Evolutionary conservation across 2,113 vertebrate genomes (phyloP), one percentile per base, ranked within the genome.

Genomic region (Varanus salvator): DNA sequence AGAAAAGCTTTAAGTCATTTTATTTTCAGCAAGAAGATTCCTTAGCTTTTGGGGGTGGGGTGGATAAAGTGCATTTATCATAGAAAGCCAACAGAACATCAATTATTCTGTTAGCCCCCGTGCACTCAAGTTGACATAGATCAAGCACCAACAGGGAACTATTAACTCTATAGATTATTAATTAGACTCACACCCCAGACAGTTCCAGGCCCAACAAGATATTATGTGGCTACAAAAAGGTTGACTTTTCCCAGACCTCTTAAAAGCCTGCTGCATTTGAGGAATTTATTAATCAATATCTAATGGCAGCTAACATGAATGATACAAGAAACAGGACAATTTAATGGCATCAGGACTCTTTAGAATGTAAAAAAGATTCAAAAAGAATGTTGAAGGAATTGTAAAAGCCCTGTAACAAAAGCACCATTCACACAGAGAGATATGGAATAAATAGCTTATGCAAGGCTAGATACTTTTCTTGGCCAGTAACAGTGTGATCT

Each of bases 81-180:
- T 57, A 91, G 90, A 93, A 95, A 93, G 48, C 86, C 89, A 93
- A 88, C 84, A 88, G 91, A 94, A 93, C 91, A 80, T 71, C 75
- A 89, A 93, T 95, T 93, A 91, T 57, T 89, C 38, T 64, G 76
- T 87, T 84, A 95, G 88, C 15, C 83, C 83, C 87, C 91, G 85
- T 93, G 86, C 92, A 92, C 91, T 96, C 82, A 92, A 72, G 76
- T 93, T 89, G 90, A 95, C 50, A 81, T 90, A 93, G 91, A 89
- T 93, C 88, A 93, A 77, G 78, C 92, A 84, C 94, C 93, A 93
- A 86, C 75, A 91, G 94, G 92, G 90, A 96, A 96, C 94, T 95
- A 96, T 96, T 96, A 95, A 88, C 86, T 91, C 94, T 95, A 92
- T 91, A 93, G 91, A 86, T 95, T 93, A 96, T 95, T 95, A 93